Base-by-base conservation (phyloP, 2,888 invertebrate genomes). In the Matsumyia berberina region DNA sequence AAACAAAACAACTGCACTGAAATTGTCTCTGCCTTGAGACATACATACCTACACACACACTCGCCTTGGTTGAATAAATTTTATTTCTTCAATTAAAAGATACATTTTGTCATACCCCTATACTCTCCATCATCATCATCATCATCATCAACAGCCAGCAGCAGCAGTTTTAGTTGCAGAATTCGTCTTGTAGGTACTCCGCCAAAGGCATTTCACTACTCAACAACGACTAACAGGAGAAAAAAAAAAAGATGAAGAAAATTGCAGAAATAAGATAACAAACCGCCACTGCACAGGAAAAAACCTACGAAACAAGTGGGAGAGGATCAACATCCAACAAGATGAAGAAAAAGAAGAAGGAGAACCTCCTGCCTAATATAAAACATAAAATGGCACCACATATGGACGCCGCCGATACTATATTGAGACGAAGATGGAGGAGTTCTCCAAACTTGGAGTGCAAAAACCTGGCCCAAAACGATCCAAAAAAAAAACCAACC, bases 341-440 rank as follows among this genome's bases (percentile, higher is more conserved):
- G 73, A 66, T 42, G 39, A 44, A 31, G 62, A 66, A 24, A 24
- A 24, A 49, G 11, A 44, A 72, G 42, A 72, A 39, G 15, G 53
- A 70, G 80, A 83, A 62, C 66, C 82, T 78, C 46, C 72, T 83
- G 79, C 83, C 83, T 80, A 74, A 80, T 85, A 85, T 85, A 76
- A 85, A 80, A 70, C 79, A 85, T 85, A 74, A 85, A 80, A 83
- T 83, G 83, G 83, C 85, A 85, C 70, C 80, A 85, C 79, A 80
- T 70, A 85, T 80, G 85, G 69, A 80, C 58, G 69, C 55, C 70
- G 82, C 70, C 64, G 51, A 66, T 72, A 72, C 78, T 58, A 72
- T 73, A 73, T 79, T 73, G 73, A 73, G 83, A 83, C 79, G 83
- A 83, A 83, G 83, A 83, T 79, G 79, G 73, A 83, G 83, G 83